Base-by-base conservation (phyloP, 2,888 invertebrate genomes). In the Euclidia mi region DNA sequence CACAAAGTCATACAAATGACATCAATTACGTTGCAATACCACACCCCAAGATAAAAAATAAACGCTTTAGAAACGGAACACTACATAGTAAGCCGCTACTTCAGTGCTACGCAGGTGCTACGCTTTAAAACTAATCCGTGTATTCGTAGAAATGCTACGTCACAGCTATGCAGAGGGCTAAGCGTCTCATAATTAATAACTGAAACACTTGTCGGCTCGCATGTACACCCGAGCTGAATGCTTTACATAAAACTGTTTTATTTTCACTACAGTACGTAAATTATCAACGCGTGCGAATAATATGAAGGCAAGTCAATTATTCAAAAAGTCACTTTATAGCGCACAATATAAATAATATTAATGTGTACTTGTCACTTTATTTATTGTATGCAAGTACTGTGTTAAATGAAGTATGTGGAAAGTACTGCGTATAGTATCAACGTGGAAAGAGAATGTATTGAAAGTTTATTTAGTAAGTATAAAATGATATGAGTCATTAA, bases 71-170 rank as follows among this genome's bases (percentile, higher is more conserved):
- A 49, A 41, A 28, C 18, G 6, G 18, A 40, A 17, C 7, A n/a
- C 17, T 28, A 46, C 2, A 0, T 45, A n/a, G 40, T 40, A 41
- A 28, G 42, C 34, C 10, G 28, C 11, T 28, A 44, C 45, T 9
- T 29, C 12, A 59, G 59, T 55, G 53, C 73, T 63, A 53, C 58
- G 37, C 65, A 59, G 52, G 58, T 62, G 70, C 71, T 73, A 66
- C 60, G 63, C 63, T 56, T 59, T 50, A 41, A 50, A 50, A 69
- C 56, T 58, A 56, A 56, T 53, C 46, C 43, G 43, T 42, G 48
- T 42, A 41, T 51, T 59, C 41, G 47, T 58, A 46, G 32, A 15
- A 43, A 49, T 44, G 52, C 42, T 70, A 56, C 51, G 62, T 3
- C 37, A 38, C 46, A 15, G 25, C 12, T 7, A 0, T 10, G 17